Base-by-base conservation (phyloP, 2,797 vertebrate species). In the Acipenser transmontanus region DNA sequence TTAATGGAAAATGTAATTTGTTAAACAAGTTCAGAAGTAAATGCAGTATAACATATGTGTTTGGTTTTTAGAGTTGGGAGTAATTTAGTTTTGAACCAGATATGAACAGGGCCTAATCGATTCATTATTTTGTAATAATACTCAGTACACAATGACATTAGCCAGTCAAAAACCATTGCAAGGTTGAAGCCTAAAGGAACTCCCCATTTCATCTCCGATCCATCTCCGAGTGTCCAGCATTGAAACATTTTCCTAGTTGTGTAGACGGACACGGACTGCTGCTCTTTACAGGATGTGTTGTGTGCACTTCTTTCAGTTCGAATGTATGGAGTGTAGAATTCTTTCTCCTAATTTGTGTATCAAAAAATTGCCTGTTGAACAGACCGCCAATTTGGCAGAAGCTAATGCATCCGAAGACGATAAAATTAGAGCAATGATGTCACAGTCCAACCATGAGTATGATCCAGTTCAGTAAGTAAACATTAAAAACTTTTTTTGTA, bases 341-440 rank as follows among this genome's bases (percentile, higher is more conserved):
- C 85, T 80, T 89, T 89, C 69, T 91, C 90, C 90, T 89, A 92
- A 90, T 88, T 82, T 87, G 81, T 87, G 76, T 89, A 85, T 88
- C 84, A 89, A 86, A 88, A 82, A 86, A 90, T 91, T 91, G 71
- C 89, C 88, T 90, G 81, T 90, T 90, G 83, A 92, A 90, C 91
- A 99, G 97, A 97, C 96, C 75, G 92, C 92, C 82, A 96, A 98
- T 90, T 91, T 99, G 84, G 96, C 93, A 78, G 92, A 95, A 86
- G 92, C 91, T 50, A 93, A 98, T 75, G 94, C 89, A 79, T 92
- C 97, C 9, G 97, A 99, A 79, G 97, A 98, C 80, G 95, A 99
- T 87, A 99, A 99, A 90, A 94, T 99, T 83, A 94, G 88, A 92
- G 93, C 92, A 71, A 91, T 99, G 91, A 94, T 96, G 84, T 93